Conservation (phyloP, 1,140 invertebrate genomes). For the Trinorchestia longiramus region DNA sequence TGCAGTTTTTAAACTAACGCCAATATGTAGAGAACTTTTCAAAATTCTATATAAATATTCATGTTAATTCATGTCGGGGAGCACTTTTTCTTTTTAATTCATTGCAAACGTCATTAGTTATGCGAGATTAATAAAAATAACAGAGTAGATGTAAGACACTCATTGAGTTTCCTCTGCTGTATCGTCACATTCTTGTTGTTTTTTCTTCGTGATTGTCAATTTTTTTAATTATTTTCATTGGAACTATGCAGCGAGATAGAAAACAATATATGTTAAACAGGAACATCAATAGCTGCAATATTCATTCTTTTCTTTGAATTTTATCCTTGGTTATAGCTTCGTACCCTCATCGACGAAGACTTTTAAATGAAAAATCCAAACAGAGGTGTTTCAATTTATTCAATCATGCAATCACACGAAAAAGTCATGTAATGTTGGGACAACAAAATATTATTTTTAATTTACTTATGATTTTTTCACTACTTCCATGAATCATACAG, state of each 20-base stretch:
- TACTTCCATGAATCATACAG: too few relatives aligned
- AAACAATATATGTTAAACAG: not conserved
- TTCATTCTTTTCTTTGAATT: too few relatives aligned
- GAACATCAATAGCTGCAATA: not conserved
- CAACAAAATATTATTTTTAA: too few relatives aligned
- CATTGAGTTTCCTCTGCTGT: not conserved
- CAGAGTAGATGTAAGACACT: not conserved
- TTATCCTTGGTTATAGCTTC: too few relatives aligned
- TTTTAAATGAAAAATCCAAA: too few relatives aligned
- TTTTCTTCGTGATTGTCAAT: not conserved
- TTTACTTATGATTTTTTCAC: too few relatives aligned
- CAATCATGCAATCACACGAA: too few relatives aligned
- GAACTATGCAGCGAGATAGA: not conserved
- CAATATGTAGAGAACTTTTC: not conserved
- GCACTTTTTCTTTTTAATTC: not conserved
- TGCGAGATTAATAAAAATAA: not conserved
- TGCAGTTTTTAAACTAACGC: not conserved
- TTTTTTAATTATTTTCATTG: too few relatives aligned
- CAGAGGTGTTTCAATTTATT: too few relatives aligned
- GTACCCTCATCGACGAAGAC: too few relatives aligned
- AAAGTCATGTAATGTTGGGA: too few relatives aligned
- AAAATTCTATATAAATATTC: not conserved
- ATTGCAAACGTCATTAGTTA: not conserved
- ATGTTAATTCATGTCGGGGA: not conserved
- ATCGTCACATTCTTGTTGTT: not conserved